Evolutionary conservation across 2,797 vertebrate genomes (phyloP), one percentile per base, ranked within the genome.

Genomic region (Antennarius maculatus): DNA sequence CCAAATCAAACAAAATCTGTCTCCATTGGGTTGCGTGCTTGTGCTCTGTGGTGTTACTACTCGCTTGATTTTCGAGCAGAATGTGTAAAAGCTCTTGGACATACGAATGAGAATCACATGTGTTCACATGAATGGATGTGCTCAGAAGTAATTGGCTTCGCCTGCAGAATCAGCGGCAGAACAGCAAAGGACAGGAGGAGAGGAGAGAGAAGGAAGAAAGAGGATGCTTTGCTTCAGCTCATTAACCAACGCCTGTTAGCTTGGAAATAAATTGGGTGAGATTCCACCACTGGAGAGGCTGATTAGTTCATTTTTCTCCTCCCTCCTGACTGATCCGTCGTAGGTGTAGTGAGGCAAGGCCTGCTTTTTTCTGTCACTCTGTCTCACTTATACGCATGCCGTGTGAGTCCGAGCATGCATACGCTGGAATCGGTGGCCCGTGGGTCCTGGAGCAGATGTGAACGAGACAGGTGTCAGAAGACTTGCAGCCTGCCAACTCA

Each of bases 221-320:
- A 76, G 74, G 82, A 84, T 69, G 85, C 88, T 89, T 91, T 90
- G 91, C 87, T 89, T 83, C 91, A 93, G 90, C 85, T 93, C 92
- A 93, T 93, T 93, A 93, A 91, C 86, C 80, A 83, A 84, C 80
- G 90, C 87, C 90, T 91, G 90, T 93, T 93, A 91, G 89, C 83
- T 81, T 72, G 79, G 78, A 91, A 92, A 91, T 91, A 91, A 93
- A 93, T 92, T 91, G 92, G 90, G 79, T 80, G 84, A 88, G 84
- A 90, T 90, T 91, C 85, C 82, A 86, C 79, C 86, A 87, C 79
- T 85, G 86, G 82, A 91, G 89, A 91, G 76, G 80, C 88, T 82
- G 89, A 91, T 92, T 91, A 88, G 86, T 88, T 89, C 84, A 83
- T 89, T 91, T 91, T 91, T 87, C 83, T 87, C 79, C 77, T 48